phyloP scores from a whole-genome alignment of 1,140 invertebrate genomes.

The Zaprionus gabonicus region DNA sequence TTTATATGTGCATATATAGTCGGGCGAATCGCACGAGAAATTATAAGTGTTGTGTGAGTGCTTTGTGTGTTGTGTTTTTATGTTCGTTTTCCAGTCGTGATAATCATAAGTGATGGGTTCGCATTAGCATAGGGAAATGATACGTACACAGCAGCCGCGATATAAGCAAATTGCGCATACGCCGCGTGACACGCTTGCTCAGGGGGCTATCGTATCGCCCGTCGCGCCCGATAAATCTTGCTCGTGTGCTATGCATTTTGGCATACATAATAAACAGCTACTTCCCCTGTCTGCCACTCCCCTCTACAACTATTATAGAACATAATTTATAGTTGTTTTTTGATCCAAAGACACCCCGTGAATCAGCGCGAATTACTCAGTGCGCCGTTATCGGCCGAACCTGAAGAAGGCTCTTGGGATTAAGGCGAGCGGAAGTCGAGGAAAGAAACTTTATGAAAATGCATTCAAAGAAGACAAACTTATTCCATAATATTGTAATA shows the following conservation, averaged over 20 bases:
- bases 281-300: not conserved
- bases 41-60: slow-evolving; percentile 16
- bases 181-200: slow-evolving; percentile 49
- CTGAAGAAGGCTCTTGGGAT: not conserved
- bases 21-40: not conserved
- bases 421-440: slow-evolving; percentile 1
- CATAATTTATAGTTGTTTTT: not conserved
- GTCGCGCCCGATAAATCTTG: slow-evolving; percentile 49
- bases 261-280: slow-evolving; percentile 25
- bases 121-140: slow-evolving; percentile 24
- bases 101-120: slow-evolving; percentile 22
- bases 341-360: not conserved
- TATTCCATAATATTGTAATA: not conserved
- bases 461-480: not conserved
- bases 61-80: slow-evolving; percentile 8
- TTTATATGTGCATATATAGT: slow-evolving; percentile 6
- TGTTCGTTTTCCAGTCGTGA: slow-evolving; percentile 7
- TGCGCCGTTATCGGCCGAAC: slow-evolving; percentile 12
- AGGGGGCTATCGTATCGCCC: slow-evolving; percentile 3
- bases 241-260: slow-evolving; percentile 17
- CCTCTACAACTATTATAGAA: not conserved
- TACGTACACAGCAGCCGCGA: not conserved
- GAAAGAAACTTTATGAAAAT: not conserved
- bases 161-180: slow-evolving; percentile 59
- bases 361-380: slow-evolving; percentile 24